Conservation (phyloP, 2,113 vertebrate species). For the Promerops cafer region DNA sequence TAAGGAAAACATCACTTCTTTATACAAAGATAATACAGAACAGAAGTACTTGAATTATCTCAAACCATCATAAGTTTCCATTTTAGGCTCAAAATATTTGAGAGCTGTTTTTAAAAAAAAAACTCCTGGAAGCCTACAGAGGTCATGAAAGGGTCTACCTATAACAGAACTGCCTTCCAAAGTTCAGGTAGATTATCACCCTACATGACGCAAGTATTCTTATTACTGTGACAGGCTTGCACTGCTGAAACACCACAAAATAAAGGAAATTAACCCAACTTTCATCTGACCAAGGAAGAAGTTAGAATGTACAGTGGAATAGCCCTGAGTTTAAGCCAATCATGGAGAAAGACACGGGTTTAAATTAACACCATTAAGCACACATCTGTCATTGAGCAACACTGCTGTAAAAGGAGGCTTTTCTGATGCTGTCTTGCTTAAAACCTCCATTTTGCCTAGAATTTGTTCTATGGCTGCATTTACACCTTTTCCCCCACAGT, state of each 20-base stretch:
- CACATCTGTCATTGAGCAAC: not conserved
- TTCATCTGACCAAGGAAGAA: not conserved
- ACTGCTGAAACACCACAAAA: not conserved
- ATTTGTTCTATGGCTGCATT: not conserved
- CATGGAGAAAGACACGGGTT: not conserved
- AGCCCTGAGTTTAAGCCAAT: not conserved
- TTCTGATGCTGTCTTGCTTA: not conserved
- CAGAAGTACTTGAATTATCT: not conserved
- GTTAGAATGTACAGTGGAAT: not conserved
- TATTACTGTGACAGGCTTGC: not conserved
- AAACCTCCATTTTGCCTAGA: not conserved
- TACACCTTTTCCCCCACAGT: not conserved
- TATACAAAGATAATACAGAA: not conserved
- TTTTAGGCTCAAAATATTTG: not conserved
- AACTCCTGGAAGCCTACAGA: not conserved
- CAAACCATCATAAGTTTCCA: not conserved
- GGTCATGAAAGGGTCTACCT: not conserved
- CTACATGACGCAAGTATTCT: not conserved
- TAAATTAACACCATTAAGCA: not conserved
- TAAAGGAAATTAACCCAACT: not conserved
- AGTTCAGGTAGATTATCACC: not conserved
- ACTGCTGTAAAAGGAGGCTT: not conserved
- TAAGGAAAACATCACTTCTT: not conserved
- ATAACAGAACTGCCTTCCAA: not conserved
- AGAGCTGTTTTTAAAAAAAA: not conserved